Evolutionary conservation across 2,797 vertebrate genomes (phyloP).

Genomic region (Lophius americanus): DNA sequence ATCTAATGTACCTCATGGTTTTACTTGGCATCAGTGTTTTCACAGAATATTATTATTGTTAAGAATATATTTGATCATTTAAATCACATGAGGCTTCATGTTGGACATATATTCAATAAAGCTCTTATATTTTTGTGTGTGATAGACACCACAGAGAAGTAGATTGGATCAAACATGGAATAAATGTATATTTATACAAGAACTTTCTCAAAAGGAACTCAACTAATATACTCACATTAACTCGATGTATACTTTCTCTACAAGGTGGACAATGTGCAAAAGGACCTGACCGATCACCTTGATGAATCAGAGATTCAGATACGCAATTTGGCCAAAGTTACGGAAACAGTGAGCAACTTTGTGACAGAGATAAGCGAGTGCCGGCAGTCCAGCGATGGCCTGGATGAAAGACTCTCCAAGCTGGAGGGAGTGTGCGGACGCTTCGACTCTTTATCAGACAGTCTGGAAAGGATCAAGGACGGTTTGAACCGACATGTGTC

Average conservation of each 20-base stretch:
- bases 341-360: slow-evolving; percentile 77
- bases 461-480: slow-evolving; percentile 86
- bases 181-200: slow-evolving; percentile 29
- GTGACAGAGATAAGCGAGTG: slow-evolving; percentile 79
- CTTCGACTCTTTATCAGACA: slow-evolving; percentile 84
- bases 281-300: slow-evolving; percentile 79
- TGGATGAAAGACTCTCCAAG: slow-evolving; percentile 85
- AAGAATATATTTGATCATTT: slow-evolving; percentile 45
- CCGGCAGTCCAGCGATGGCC: slow-evolving; percentile 77
- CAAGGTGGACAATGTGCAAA: slow-evolving; percentile 84
- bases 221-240: slow-evolving; percentile 36
- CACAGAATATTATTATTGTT: slow-evolving; percentile 44
- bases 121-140: slow-evolving; percentile 34
- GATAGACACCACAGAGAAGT: slow-evolving; percentile 34
- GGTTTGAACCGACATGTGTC: slow-evolving; percentile 87
- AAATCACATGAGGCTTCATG: slow-evolving; percentile 29
- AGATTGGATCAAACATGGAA: slow-evolving; percentile 11
- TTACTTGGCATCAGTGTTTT: slow-evolving; percentile 35
- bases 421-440: slow-evolving; percentile 88
- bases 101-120: slow-evolving; percentile 29
- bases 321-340: slow-evolving; percentile 71
- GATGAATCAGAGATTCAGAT: slow-evolving; percentile 81
- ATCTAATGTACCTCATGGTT: slow-evolving; percentile 19
- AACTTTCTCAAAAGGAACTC: slow-evolving; percentile 17
- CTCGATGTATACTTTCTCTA: slow-evolving; percentile 23